Evolutionary conservation across 2,888 invertebrate species (phyloP).

Genomic region (Cheilosia variabilis): DNA sequence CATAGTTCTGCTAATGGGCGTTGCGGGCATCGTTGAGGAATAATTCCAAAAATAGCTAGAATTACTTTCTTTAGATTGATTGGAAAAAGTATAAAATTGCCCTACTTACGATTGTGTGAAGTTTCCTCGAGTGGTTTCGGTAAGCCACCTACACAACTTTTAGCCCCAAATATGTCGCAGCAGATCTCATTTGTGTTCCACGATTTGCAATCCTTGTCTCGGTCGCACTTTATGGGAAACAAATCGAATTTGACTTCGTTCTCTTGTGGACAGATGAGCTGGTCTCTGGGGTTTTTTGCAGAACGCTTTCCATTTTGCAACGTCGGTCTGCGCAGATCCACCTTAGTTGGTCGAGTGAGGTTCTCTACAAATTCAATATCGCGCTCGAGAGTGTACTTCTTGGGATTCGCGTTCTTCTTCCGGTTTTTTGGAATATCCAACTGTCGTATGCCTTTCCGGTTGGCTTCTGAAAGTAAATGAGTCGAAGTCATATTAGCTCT

Average conservation of each 20-base stretch:
- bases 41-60: slow-evolving; percentile 88
- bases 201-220: slow-evolving; percentile 81
- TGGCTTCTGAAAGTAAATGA: slow-evolving; percentile 42
- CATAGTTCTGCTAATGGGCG: slow-evolving; percentile 88
- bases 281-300: slow-evolving; percentile 77
- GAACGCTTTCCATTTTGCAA: slow-evolving; percentile 44
- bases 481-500: slow-evolving; percentile 13
- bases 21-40: slow-evolving; percentile 88
- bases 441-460: slow-evolving; percentile 34
- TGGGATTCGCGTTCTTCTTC: slow-evolving; percentile 56
- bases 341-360: slow-evolving; percentile 50
- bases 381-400: slow-evolving; percentile 55
- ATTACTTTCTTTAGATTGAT: background rate
- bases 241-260: slow-evolving; percentile 84
- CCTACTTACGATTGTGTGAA: slow-evolving; percentile 80
- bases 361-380: slow-evolving; percentile 25
- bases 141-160: slow-evolving; percentile 86
- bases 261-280: slow-evolving; percentile 83
- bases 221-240: slow-evolving; percentile 82
- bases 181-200: slow-evolving; percentile 82
- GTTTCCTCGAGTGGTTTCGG: slow-evolving; percentile 85
- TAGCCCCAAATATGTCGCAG: slow-evolving; percentile 83
- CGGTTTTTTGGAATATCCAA: slow-evolving; percentile 48
- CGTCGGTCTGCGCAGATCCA: slow-evolving; percentile 45
- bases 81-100: background rate